phyloP scores from a whole-genome alignment of 2,888 invertebrate species.

The Campoplex nolae region DNA sequence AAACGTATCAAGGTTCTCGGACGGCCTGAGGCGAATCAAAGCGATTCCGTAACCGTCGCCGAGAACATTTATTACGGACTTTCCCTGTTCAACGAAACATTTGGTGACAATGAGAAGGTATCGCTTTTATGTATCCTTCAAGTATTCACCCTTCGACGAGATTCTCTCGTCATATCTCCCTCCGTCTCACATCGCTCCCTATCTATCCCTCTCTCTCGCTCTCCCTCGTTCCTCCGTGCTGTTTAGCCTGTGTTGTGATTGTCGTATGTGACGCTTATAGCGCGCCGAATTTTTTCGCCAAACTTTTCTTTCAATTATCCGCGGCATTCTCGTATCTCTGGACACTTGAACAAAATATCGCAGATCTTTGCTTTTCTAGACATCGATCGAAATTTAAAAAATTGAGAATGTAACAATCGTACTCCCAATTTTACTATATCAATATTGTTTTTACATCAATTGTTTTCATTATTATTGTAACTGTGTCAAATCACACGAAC shows the following conservation, averaged over 20 bases:
- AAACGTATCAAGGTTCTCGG: conserved; percentile 93
- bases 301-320: conserved; percentile 25
- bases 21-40: conserved; percentile 85
- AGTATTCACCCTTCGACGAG: conserved; percentile 22
- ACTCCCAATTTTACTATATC: neutral
- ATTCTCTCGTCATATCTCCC: neutral
- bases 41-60: conserved; percentile 85
- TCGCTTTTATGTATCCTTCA: conserved; percentile 37
- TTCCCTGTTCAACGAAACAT: conserved; percentile 83
- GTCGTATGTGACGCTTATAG: conserved; percentile 74
- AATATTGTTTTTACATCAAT: neutral
- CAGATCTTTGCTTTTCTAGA: neutral
- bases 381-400: neutral
- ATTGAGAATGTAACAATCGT: neutral
- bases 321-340: conserved; percentile 1
- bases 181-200: conserved; percentile 38
- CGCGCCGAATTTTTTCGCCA: conserved; percentile 75
- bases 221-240: conserved; percentile 44
- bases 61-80: conserved; percentile 85
- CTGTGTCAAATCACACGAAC: neutral
- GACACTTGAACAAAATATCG: neutral
- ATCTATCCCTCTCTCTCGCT: conserved; percentile 45
- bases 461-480: conserved; percentile 6
- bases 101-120: conserved; percentile 84
- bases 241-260: conserved; percentile 64